These are phyloP conservation scores for Arnoldichthys spilopterus DNA, from an alignment of 2,797 vertebrate genomes.

Conservation along the genomic window DNA sequence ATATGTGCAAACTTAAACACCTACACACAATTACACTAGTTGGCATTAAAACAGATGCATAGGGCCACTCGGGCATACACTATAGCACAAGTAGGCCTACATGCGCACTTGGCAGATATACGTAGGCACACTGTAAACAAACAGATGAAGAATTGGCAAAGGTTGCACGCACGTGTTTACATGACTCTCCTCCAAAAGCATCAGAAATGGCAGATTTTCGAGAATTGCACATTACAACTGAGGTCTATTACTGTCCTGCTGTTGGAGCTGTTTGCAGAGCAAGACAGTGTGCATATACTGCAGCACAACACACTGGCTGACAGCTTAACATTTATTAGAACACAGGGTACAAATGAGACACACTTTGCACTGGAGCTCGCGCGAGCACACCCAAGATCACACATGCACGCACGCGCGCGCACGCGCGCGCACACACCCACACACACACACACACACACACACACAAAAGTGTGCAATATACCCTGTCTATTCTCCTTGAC, in stretches of 20 bases:
- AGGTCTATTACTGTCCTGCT: slow-evolving; percentile 52
- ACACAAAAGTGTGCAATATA: slow-evolving; percentile 42
- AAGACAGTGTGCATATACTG: slow-evolving; percentile 38
- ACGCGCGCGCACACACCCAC: slow-evolving; percentile 19
- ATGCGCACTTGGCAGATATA: slow-evolving; percentile 19
- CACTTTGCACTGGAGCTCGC: slow-evolving; percentile 53
- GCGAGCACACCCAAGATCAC: slow-evolving; percentile 45
- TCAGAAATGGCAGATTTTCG: not conserved
- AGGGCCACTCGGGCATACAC: slow-evolving; percentile 14
- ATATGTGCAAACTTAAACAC: slow-evolving; percentile 48
- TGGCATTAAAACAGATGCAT: slow-evolving; percentile 9
- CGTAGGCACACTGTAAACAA: not conserved
- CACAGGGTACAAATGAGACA: slow-evolving; percentile 62
- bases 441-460: slow-evolving; percentile 25
- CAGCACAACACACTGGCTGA: slow-evolving; percentile 51
- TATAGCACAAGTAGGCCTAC: slow-evolving; percentile 17
- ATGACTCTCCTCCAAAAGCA: slow-evolving; percentile 12
- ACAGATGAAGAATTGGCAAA: slow-evolving; percentile 22
- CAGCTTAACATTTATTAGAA: slow-evolving; percentile 65
- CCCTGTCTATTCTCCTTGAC: slow-evolving; percentile 56
- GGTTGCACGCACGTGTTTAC: not conserved
- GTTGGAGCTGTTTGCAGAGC: slow-evolving; percentile 48
- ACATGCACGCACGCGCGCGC: slow-evolving; percentile 22
- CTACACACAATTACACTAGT: slow-evolving; percentile 35
- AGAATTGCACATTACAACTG: not conserved